These are phyloP conservation scores for Calvadosia cruxmelitensis DNA, from an alignment of 30 jellyfish, hydroid and myxozoan species.

Conservation along the genomic window DNA sequence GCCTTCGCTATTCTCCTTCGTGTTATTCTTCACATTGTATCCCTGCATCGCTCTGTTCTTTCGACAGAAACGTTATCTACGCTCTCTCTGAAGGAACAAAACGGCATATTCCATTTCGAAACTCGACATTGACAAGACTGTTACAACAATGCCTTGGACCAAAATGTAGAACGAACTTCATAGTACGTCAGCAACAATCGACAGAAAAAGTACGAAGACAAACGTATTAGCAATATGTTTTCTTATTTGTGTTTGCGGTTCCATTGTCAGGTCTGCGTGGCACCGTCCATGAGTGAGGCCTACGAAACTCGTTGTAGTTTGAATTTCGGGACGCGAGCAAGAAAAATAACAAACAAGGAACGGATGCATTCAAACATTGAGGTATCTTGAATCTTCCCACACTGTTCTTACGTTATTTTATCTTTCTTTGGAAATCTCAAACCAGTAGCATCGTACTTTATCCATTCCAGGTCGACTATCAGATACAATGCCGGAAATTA, in stretches of 20 bases:
- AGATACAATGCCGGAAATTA: constrained; percentile 46
- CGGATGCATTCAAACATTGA: constrained; percentile 66
- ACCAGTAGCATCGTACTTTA: too few relatives aligned
- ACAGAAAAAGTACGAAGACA: too few relatives aligned
- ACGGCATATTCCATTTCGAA: constrained; percentile 94
- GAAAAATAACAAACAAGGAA: constrained; percentile 88
- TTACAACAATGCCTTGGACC: constrained; percentile 97
- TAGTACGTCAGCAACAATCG: too few relatives aligned
- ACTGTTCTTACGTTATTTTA: not conserved
- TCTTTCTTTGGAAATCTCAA: not conserved
- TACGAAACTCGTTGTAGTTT: constrained; percentile 97
- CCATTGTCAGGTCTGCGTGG: constrained; percentile 75
- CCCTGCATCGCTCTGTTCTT: too few relatives aligned
- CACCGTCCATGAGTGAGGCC: constrained; percentile 95
- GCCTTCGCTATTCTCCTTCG: not conserved
- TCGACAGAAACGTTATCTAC: constrained; percentile 70
- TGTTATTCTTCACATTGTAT: too few relatives aligned
- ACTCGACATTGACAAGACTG: constrained; percentile 86
- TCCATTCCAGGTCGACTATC: constrained; percentile 64
- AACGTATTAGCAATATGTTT: too few relatives aligned
- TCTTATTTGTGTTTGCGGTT: not conserved
- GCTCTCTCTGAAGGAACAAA: constrained; percentile 91
- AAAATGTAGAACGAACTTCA: constrained; percentile 86
- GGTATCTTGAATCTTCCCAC: too few relatives aligned
- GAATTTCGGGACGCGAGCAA: constrained; percentile 95